A percentile compares a stretch with the other conserved stretches of the same genome.
Conservation (phyloP, 2,888 invertebrate species). For the Noctua pronuba region DNA sequence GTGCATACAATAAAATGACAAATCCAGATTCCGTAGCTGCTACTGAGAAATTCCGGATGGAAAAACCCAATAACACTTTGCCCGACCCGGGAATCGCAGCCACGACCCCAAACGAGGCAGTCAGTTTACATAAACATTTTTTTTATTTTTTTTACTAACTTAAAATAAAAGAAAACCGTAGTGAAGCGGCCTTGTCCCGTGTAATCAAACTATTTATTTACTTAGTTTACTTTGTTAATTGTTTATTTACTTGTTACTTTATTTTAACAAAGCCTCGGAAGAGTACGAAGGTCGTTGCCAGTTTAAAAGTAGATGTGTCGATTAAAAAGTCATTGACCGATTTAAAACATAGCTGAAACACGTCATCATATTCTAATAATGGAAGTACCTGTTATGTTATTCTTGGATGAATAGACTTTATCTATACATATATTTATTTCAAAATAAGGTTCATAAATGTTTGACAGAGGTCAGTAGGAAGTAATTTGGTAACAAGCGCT, state of each 20-base stretch:
- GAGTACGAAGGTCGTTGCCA: conserved; percentile 1
- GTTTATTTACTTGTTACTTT: background rate
- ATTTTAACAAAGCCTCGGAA: conserved; percentile 13
- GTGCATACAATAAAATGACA: too few relatives aligned
- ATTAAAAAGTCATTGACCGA: conserved; percentile 16
- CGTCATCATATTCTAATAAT: background rate
- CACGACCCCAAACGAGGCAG: too few relatives aligned
- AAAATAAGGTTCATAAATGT: background rate
- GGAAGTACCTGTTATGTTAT: background rate
- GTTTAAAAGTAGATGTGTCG: conserved; percentile 4
- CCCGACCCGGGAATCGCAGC: too few relatives aligned
- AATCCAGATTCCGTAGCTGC: too few relatives aligned
- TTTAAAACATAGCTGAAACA: conserved; percentile 3
- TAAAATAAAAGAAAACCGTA: background rate
- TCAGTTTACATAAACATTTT: too few relatives aligned
- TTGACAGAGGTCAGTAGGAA: background rate
- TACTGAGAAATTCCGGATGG: too few relatives aligned
- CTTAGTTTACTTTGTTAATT: background rate
- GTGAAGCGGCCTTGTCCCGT: conserved; percentile 4
- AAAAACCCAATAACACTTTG: too few relatives aligned
- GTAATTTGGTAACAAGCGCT: background rate
- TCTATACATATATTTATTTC: too few relatives aligned
- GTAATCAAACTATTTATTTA: conserved; percentile 7
- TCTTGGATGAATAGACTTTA: background rate
- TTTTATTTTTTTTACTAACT: too few relatives aligned